Conservation (phyloP, 2,888 invertebrate genomes). For the Conistra vaccinii region DNA sequence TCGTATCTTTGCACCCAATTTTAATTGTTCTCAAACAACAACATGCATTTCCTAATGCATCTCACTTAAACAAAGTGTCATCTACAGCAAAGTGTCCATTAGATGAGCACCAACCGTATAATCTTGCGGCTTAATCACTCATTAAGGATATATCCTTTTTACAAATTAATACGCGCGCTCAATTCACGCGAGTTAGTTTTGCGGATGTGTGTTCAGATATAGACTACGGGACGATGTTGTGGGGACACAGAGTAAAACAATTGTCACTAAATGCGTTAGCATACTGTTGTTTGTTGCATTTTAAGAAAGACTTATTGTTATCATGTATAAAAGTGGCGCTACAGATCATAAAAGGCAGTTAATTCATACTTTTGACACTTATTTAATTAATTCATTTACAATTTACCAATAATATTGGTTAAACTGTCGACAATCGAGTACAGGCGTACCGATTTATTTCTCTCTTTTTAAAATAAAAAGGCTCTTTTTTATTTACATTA, state of each 20-base stretch:
- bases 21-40: slow-evolving; percentile 11
- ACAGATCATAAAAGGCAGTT: not conserved
- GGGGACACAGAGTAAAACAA: slow-evolving; percentile 49
- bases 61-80: slow-evolving; percentile 26
- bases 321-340: not conserved
- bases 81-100: slow-evolving; percentile 33
- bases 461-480: slow-evolving; percentile 15
- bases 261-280: not conserved
- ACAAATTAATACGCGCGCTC: slow-evolving; percentile 85
- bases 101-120: slow-evolving; percentile 58
- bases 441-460: not conserved
- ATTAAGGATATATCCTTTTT: slow-evolving; percentile 89
- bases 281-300: not conserved
- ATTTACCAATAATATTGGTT: not conserved
- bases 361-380: not conserved
- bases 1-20: not conserved
- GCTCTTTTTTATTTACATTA: slow-evolving; percentile 12
- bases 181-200: slow-evolving; percentile 79
- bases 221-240: slow-evolving; percentile 40
- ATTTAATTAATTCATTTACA: not conserved
- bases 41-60: slow-evolving; percentile 34
- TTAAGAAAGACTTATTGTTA: not conserved
- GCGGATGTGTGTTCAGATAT: slow-evolving; percentile 72
- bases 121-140: slow-evolving; percentile 84
- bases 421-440: not conserved